Conservation (phyloP, 2,888 invertebrate species). For the Keiferia lycopersicella region DNA sequence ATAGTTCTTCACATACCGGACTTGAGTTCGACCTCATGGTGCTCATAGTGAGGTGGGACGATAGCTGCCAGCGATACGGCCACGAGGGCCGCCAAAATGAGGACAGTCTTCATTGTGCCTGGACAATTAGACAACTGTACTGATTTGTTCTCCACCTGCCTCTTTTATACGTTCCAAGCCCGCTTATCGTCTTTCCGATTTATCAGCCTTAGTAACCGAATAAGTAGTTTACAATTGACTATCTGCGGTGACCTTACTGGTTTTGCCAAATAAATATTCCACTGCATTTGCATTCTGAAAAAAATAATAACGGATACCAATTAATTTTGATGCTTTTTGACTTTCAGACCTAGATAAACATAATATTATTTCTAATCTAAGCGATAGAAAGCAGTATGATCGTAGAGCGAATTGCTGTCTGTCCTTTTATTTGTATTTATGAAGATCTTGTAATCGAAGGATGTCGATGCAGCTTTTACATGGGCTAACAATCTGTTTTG, state of each 20-base stretch:
- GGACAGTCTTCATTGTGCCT: conserved; percentile 72
- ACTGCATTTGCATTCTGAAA: not conserved
- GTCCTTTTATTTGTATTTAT: too few relatives aligned
- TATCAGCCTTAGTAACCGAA: conserved; percentile 7
- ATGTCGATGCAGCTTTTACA: too few relatives aligned
- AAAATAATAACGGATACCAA: not conserved
- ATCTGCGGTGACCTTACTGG: not conserved
- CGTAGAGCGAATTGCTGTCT: too few relatives aligned
- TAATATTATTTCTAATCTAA: too few relatives aligned
- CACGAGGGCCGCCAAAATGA: conserved; percentile 64
- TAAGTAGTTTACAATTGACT: not conserved
- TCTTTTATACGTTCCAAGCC: not conserved
- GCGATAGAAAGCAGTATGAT: too few relatives aligned
- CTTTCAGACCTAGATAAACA: too few relatives aligned
- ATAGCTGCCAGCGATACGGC: conserved; percentile 60
- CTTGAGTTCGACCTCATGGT: conserved; percentile 33
- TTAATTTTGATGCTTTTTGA: not conserved
- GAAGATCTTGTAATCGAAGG: too few relatives aligned
- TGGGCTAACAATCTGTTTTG: too few relatives aligned
- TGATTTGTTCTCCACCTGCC: not conserved
- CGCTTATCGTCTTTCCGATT: not conserved
- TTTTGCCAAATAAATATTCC: not conserved
- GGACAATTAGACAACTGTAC: conserved; percentile 59
- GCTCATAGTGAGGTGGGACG: conserved; percentile 38
- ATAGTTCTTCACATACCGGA: conserved; percentile 20